phyloP scores from a whole-genome alignment of 2,888 invertebrate species.

The Dicycla oo region DNA sequence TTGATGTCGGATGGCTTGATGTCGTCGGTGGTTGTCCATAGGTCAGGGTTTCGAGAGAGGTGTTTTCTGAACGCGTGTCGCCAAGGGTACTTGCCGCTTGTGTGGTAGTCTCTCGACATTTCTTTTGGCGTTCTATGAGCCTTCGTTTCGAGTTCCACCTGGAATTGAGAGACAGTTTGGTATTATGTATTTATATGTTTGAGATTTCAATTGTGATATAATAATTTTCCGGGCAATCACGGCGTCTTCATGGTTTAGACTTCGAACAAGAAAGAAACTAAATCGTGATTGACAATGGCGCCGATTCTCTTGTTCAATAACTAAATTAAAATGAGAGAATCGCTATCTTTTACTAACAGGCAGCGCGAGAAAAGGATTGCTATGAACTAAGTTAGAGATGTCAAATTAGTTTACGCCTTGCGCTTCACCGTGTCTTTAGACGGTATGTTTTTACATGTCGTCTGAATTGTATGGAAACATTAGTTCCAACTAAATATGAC shows the following conservation, averaged over 20 bases:
- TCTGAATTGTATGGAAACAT: no score
- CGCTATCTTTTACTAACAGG: no score
- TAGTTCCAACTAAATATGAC: no score
- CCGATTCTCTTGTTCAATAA: no score
- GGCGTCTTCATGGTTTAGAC: neutral
- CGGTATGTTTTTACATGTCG: no score
- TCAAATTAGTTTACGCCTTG: no score
- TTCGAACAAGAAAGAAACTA: no score
- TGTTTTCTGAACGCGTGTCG: constrained; percentile 84
- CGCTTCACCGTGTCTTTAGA: no score
- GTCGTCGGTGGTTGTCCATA: constrained; percentile 72
- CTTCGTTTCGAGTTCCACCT: constrained; percentile 84
- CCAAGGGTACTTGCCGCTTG: constrained; percentile 84
- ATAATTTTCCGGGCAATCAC: neutral
- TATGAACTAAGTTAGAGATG: no score
- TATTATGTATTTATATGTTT: neutral
- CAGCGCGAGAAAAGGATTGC: no score
- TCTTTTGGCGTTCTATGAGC: constrained; percentile 83
- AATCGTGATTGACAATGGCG: no score
- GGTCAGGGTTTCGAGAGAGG: constrained; percentile 76
- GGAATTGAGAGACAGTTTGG: constrained; percentile 29
- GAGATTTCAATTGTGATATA: neutral
- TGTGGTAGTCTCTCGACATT: constrained; percentile 83
- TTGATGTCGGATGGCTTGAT: constrained; percentile 58
- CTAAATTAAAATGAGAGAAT: no score